Base-by-base conservation (phyloP, 2,797 vertebrate species). In the Anguilla marmorata region DNA sequence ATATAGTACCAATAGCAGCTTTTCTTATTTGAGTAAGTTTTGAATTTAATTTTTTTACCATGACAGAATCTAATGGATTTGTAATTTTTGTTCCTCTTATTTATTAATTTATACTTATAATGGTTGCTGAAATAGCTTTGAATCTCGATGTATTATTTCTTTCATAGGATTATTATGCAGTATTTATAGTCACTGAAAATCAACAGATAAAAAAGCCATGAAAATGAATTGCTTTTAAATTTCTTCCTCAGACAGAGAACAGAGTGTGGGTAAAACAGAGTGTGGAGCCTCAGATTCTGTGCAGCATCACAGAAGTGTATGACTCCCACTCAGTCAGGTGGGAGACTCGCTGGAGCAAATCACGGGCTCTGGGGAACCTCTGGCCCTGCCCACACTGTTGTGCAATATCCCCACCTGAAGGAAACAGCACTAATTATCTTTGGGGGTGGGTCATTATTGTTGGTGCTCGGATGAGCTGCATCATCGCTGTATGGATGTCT, bases 371-470 rank as follows among this genome's bases (percentile, higher is more conserved):
- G 2, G 14, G 41, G 76, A 45, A 5, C 41, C 9, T 80, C 76
- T 9, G 2, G 14, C 37, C 76, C 41, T 79, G 6, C 76, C 76
- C 41, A 80, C 5, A 7, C 33, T 14, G 5, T 19, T 79, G 74
- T 48, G 19, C 41, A 12, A 37, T 37, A 37, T 30, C 14, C 74
- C 37, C 74, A n/a, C 72, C 72, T 4, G 30, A 30, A 16, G 33
- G 6, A 33, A 76, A 48, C 5, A 80, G 76, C 37, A 80, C 41
- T 80, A 48, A 45, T 48, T n/a, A 48, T 41, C 37, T 19, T 8
- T 11, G 72, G 33, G 72, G 72, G 27, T 58, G 37, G 87, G 91
- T 94, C 92, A 90, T 93, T 93, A 88, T 80, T 54, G 86, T 91
- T 66, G 92, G 76, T 93, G 92, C 2, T 88, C 87, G 9, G 0